Evolutionary conservation across 2,797 vertebrate genomes (phyloP).

Genomic region (Limosa lapponica): DNA sequence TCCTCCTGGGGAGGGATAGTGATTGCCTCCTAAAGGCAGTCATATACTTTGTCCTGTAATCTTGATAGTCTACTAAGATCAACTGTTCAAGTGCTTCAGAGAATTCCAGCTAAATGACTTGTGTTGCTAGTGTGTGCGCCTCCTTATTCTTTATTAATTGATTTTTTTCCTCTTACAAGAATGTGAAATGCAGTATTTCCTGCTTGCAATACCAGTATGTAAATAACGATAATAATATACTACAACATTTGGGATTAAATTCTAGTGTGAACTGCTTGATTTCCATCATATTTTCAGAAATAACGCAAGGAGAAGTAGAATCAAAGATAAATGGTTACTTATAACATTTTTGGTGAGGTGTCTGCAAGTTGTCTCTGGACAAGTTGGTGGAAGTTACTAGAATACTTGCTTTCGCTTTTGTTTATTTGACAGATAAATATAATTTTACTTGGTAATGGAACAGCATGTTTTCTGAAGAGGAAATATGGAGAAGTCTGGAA

Average conservation of each 20-base stretch:
- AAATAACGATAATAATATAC: background rate
- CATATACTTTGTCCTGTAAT: background rate
- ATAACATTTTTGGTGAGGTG: background rate
- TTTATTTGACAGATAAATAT: too few species aligned
- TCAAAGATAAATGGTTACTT: background rate
- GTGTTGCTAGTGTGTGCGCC: background rate
- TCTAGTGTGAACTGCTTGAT: background rate
- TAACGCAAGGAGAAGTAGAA: background rate
- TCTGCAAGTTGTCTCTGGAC: too few species aligned
- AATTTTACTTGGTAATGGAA: too few species aligned
- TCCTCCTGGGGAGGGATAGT: background rate
- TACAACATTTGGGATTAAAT: conserved; percentile 1
- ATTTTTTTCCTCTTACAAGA: conserved; percentile 29
- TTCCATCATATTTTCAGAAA: conserved; percentile 8
- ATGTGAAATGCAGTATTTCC: background rate
- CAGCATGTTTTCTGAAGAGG: too few species aligned
- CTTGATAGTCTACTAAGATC: background rate
- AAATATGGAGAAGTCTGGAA: too few species aligned
- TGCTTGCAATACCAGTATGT: background rate
- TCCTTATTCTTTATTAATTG: background rate
- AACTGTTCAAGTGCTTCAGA: background rate
- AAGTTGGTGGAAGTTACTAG: too few species aligned
- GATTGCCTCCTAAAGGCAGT: background rate
- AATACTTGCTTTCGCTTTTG: too few species aligned
- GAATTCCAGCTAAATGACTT: background rate